phyloP scores from a whole-genome alignment of 2,888 invertebrate species.

The Rambutsinella grinnellia region DNA sequence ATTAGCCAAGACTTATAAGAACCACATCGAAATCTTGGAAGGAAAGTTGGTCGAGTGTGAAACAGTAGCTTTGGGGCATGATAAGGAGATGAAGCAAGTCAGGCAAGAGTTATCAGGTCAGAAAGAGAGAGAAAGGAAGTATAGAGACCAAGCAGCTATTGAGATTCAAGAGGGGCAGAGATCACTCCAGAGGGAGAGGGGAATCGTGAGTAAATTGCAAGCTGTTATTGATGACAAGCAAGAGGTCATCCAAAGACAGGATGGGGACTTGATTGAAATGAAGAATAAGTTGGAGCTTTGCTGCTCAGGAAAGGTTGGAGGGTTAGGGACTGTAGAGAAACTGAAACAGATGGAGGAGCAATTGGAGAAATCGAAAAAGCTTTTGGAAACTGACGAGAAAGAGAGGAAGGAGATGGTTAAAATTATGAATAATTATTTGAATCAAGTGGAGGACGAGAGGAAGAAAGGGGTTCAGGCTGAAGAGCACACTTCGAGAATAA shows the following conservation, averaged over 20 bases:
- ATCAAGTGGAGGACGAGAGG: constrained; percentile 74
- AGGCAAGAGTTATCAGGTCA: constrained; percentile 49
- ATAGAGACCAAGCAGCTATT: constrained; percentile 44
- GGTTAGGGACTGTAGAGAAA: constrained; percentile 24
- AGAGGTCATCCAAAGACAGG: constrained; percentile 41
- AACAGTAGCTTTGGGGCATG: constrained; percentile 66
- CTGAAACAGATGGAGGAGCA: constrained; percentile 47
- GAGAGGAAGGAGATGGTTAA: constrained; percentile 76
- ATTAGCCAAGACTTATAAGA: constrained; percentile 74
- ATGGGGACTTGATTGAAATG: constrained; percentile 44
- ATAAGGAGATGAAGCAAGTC: constrained; percentile 35
- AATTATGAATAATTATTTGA: constrained; percentile 73
- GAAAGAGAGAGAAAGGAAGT: constrained; percentile 53
- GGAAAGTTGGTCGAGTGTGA: constrained; percentile 78
- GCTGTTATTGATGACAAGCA: constrained; percentile 53
- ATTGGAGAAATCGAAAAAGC: constrained; percentile 47
- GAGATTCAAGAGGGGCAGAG: constrained; percentile 55
- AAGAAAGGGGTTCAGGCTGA: constrained; percentile 68
- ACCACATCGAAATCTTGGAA: constrained; percentile 74
- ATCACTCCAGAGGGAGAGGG: constrained; percentile 53
- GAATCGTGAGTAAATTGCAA: constrained; percentile 48
- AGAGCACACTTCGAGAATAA: constrained; percentile 52
- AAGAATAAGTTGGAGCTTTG: constrained; percentile 50
- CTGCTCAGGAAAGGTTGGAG: constrained; percentile 35
- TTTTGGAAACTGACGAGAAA: constrained; percentile 73